phyloP scores from a whole-genome alignment of 2,888 invertebrate species.

The Catocala nupta region DNA sequence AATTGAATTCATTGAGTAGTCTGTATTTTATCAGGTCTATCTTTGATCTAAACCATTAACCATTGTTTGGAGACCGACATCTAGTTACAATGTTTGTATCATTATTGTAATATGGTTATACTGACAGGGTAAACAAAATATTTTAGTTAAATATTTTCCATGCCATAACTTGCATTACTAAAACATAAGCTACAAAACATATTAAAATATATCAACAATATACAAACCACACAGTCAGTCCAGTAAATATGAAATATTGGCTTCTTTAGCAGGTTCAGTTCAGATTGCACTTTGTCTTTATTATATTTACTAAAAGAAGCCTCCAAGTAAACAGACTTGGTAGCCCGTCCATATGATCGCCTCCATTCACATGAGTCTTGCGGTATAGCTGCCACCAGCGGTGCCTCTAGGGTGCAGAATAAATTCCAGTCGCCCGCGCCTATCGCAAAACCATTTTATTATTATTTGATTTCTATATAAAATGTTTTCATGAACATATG shows the following conservation, averaged over 20 bases:
- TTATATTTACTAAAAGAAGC: slow-evolving; percentile 94
- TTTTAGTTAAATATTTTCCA: no score
- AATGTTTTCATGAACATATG: neutral
- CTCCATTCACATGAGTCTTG: slow-evolving; percentile 97
- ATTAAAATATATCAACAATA: neutral
- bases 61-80: no score
- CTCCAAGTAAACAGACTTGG: slow-evolving; percentile 94
- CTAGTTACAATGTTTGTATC: no score
- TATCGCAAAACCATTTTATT: slow-evolving; percentile 63
- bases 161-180: no score
- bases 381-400: slow-evolving; percentile 93
- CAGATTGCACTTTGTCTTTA: slow-evolving; percentile 91
- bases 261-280: slow-evolving; percentile 93
- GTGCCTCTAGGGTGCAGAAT: slow-evolving; percentile 93
- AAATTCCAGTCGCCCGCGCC: slow-evolving; percentile 95
- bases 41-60: no score
- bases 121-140: no score
- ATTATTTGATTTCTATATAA: slow-evolving; percentile 15
- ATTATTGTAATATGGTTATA: no score
- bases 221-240: slow-evolving; percentile 96
- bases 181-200: no score
- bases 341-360: slow-evolving; percentile 94
- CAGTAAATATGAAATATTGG: slow-evolving; percentile 98
- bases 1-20: no score
- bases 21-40: no score